phyloP scores from a whole-genome alignment of 2,797 vertebrate genomes.

The Pseudomugil gertrudae region DNA sequence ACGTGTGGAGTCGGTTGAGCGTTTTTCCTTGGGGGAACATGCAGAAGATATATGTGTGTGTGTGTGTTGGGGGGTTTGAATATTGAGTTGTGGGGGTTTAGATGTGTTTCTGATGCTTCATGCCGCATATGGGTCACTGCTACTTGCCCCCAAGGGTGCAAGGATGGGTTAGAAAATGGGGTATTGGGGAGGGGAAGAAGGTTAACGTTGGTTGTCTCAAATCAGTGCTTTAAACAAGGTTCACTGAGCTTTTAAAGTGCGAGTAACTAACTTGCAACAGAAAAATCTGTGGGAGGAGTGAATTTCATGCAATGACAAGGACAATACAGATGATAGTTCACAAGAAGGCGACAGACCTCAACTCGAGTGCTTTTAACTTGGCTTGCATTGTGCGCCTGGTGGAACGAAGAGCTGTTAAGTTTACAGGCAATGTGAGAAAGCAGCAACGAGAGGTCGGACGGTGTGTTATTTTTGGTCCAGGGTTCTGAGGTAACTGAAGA shows the following conservation, averaged over 20 bases:
- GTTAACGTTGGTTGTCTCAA: constrained; percentile 37
- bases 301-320: constrained; percentile 30
- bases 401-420: constrained; percentile 64
- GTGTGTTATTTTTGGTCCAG: constrained; percentile 72
- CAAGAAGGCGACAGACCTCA: constrained; percentile 37
- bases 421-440: constrained; percentile 74
- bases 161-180: constrained; percentile 42
- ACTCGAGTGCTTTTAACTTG: constrained; percentile 16
- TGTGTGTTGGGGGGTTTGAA: constrained; percentile 19
- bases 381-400: constrained; percentile 35
- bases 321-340: constrained; percentile 34
- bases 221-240: constrained; percentile 48
- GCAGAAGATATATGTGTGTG: background rate
- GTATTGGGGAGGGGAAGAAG: constrained; percentile 12
- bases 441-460: constrained; percentile 58
- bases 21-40: constrained; percentile 39
- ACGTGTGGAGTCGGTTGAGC: constrained; percentile 57
- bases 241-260: constrained; percentile 43
- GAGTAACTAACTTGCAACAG: constrained; percentile 15
- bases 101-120: constrained; percentile 70
- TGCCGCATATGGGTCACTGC: constrained; percentile 72
- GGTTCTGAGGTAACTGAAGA: constrained; percentile 67
- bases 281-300: constrained; percentile 6
- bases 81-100: constrained; percentile 60
- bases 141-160: constrained; percentile 44